These are phyloP conservation scores for Campoplex capitator DNA, from an alignment of 2,888 invertebrate species.

Conservation along the genomic window DNA sequence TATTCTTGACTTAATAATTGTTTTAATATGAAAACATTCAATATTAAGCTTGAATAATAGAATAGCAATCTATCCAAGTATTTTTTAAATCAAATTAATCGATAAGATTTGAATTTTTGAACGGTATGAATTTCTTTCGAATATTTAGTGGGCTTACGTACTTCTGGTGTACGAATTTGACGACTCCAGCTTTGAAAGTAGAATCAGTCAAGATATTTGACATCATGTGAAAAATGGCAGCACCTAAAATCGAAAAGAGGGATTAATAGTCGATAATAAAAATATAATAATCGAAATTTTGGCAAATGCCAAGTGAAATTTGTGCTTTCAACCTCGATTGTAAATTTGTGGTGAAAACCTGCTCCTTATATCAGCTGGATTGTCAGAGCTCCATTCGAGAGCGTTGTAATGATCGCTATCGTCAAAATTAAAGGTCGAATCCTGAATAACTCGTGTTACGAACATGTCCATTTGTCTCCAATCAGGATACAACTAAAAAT, in stretches of 20 bases:
- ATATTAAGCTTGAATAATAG: not conserved
- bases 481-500: slow-evolving; percentile 62
- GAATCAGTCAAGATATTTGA: slow-evolving; percentile 85
- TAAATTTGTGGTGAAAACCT: slow-evolving; percentile 66
- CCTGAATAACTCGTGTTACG: slow-evolving; percentile 70
- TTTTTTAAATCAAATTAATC: not conserved
- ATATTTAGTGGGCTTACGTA: slow-evolving; percentile 71
- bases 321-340: slow-evolving; percentile 51
- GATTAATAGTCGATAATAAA: not conserved
- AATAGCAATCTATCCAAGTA: not conserved
- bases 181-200: slow-evolving; percentile 84
- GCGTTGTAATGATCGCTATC: slow-evolving; percentile 54
- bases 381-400: slow-evolving; percentile 65
- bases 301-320: not conserved
- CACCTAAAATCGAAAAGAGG: slow-evolving; percentile 50
- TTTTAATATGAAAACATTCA: not conserved
- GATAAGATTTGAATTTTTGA: not conserved
- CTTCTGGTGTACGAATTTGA: slow-evolving; percentile 74
- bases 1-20: too few species aligned
- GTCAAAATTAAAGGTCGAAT: slow-evolving; percentile 67
- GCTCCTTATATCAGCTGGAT: slow-evolving; percentile 61
- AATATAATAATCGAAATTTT: not conserved
- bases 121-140: not conserved
- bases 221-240: slow-evolving; percentile 87
- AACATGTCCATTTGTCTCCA: slow-evolving; percentile 72